Evolutionary conservation across 2,113 vertebrate species (phyloP).

Genomic region (Crotalus tigris): DNA sequence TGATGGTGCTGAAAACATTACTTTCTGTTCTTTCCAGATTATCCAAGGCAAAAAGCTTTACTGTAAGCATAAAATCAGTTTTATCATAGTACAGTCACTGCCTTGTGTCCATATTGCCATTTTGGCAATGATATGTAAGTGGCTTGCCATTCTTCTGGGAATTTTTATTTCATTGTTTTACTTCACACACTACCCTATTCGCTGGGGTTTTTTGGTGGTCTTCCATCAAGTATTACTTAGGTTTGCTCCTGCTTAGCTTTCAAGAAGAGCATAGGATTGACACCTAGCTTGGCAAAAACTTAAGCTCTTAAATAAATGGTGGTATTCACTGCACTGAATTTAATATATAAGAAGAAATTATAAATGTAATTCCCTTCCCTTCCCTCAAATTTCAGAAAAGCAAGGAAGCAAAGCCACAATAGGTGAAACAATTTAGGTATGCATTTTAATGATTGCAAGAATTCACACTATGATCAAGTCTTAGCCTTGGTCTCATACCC

Average conservation of each 20-base stretch:
- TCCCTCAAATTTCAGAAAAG: neutral
- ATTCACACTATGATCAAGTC: neutral
- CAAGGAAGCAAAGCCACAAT: neutral
- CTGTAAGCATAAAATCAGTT: neutral
- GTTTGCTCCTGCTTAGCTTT: neutral
- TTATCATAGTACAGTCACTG: neutral
- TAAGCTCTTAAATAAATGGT: neutral
- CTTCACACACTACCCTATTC: neutral
- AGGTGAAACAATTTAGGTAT: neutral
- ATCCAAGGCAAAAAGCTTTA: neutral
- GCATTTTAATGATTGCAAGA: neutral
- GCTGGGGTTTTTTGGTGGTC: neutral
- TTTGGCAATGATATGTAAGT: neutral
- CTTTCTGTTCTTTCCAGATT: neutral
- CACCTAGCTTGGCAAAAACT: neutral
- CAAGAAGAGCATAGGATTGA: neutral
- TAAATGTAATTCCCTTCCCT: neutral
- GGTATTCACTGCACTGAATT: neutral
- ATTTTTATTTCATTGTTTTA: neutral
- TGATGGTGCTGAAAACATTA: neutral
- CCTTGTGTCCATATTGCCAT: neutral
- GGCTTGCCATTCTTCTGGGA: neutral
- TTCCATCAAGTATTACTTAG: neutral
- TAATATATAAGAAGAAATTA: neutral
- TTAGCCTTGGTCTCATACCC: neutral